A percentile compares a stretch with the other conserved stretches of the same genome.
phyloP scores from a whole-genome alignment of 1,140 invertebrate genomes.

The Watersipora subatra region DNA sequence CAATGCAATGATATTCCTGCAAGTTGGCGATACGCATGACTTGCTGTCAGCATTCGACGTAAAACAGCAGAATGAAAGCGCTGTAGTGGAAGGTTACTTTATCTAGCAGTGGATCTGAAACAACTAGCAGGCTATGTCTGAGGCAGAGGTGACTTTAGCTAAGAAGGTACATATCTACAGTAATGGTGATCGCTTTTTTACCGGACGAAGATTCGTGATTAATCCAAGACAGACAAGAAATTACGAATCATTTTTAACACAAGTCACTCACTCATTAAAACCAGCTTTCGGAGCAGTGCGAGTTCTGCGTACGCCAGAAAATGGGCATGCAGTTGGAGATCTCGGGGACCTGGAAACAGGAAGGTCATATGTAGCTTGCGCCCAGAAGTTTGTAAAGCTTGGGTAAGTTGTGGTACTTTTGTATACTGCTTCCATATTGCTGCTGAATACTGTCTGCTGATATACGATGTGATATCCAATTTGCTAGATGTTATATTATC shows the following conservation, averaged over 20 bases:
- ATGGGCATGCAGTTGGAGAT: neutral
- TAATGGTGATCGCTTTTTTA: neutral
- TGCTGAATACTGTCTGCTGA: no score
- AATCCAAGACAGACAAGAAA: neutral
- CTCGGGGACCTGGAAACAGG: neutral
- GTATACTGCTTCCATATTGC: no score
- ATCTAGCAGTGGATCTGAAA: neutral
- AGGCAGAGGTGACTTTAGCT: neutral
- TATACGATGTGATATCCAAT: no score
- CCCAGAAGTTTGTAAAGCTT: neutral
- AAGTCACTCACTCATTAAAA: neutral
- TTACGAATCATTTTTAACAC: neutral
- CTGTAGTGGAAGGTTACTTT: neutral
- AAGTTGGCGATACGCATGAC: no score
- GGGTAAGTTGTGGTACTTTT: no score
- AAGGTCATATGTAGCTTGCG: slow-evolving; percentile 1
- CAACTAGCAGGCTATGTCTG: neutral
- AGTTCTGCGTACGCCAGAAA: neutral
- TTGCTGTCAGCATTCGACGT: no score
- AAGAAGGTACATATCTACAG: slow-evolving; percentile 1
- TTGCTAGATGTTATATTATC: no score
- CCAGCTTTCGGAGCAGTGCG: neutral
- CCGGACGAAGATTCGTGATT: neutral
- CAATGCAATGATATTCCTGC: no score
- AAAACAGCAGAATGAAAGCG: no score